Percentiles rank a stretch among this genome's conserved stretches.
These are phyloP conservation scores for Mormoops blainvillei DNA, from an alignment of 2,113 vertebrate genomes.

Conservation along the genomic window DNA sequence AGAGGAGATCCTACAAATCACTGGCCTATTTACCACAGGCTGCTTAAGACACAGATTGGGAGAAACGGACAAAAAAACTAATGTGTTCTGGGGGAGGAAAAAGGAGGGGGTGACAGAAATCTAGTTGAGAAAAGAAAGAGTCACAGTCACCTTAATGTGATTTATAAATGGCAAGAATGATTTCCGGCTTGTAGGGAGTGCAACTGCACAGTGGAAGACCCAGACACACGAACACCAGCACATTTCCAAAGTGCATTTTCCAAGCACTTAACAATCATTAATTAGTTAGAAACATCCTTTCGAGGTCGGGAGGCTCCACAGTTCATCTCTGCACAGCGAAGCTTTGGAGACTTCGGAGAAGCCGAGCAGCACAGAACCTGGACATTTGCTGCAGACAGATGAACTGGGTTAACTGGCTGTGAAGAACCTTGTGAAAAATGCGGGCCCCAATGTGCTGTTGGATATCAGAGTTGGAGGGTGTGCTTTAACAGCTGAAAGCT, in stretches of 20 bases:
- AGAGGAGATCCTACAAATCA: background rate
- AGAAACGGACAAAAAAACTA: background rate
- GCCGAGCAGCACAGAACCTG: background rate
- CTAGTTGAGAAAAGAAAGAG: background rate
- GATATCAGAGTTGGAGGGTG: background rate
- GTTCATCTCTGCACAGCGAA: background rate
- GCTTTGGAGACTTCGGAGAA: background rate
- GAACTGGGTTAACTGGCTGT: conserved; percentile 5
- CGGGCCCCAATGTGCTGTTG: background rate
- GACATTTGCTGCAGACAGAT: background rate
- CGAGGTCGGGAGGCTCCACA: background rate
- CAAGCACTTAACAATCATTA: conserved; percentile 34
- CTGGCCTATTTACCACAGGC: background rate
- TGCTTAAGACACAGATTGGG: background rate
- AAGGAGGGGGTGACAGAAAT: background rate
- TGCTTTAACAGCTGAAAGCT: background rate
- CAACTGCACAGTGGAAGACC: background rate
- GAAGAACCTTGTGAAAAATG: background rate
- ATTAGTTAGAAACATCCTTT: conserved; percentile 52
- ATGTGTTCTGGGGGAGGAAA: background rate
- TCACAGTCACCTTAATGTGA: background rate
- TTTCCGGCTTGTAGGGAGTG: background rate
- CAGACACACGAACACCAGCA: background rate
- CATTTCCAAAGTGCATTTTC: conserved; percentile 35
- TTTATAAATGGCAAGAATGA: background rate